Conservation (phyloP, 2,888 invertebrate species). For the Temnothorax rugatulus region DNA sequence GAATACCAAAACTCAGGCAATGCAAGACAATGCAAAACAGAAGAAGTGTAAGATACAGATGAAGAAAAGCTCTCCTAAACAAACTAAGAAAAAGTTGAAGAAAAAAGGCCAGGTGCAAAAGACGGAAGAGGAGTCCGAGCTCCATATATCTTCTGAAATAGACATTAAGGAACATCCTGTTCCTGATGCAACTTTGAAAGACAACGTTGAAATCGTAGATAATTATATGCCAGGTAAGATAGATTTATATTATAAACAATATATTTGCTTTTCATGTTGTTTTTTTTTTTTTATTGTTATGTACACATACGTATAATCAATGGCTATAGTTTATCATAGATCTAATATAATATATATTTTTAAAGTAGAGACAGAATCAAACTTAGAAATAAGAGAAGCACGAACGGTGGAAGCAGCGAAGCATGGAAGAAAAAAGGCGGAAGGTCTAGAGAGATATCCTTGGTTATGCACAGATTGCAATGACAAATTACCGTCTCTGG, state of each 20-base stretch:
- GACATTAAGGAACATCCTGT: constrained; percentile 73
- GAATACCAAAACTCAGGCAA: constrained; percentile 64
- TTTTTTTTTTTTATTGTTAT: neutral
- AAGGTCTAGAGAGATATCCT: constrained; percentile 86
- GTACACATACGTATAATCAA: neutral
- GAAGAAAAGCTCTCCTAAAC: constrained; percentile 72
- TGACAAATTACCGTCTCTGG: constrained; percentile 85
- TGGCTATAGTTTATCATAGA: neutral
- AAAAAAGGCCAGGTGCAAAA: constrained; percentile 75
- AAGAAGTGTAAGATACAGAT: constrained; percentile 76
- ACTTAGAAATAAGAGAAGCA: constrained; percentile 83
- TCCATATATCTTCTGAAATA: constrained; percentile 74
- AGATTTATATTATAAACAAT: constrained; percentile 18
- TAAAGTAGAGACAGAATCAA: constrained; percentile 82
- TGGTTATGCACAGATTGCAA: constrained; percentile 88
- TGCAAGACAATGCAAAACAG: constrained; percentile 68
- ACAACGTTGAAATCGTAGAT: constrained; percentile 81
- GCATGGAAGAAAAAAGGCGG: constrained; percentile 77
- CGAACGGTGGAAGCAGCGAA: constrained; percentile 76
- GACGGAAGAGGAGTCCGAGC: constrained; percentile 68
- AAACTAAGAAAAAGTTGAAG: constrained; percentile 77
- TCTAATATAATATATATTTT: constrained; percentile 25
- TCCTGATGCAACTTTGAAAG: constrained; percentile 71
- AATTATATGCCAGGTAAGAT: constrained; percentile 84
- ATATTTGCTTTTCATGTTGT: constrained; percentile 23